Evolutionary conservation across 2,797 vertebrate species (phyloP).

Genomic region (Falco concolor): DNA sequence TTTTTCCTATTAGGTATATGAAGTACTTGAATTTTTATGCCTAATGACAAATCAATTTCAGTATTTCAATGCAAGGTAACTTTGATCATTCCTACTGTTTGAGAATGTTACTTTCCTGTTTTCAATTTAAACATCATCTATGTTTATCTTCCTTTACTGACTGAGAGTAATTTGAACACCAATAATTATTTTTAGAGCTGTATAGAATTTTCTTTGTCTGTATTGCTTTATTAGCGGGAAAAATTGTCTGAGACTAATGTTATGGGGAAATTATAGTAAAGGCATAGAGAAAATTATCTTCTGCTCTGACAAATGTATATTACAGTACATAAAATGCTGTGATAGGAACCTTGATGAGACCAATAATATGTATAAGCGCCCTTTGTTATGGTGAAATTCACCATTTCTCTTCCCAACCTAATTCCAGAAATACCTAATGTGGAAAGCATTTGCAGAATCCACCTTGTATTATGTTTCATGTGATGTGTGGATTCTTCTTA

Average conservation of each 20-base stretch:
- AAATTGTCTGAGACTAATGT: neutral
- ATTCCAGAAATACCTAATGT: neutral
- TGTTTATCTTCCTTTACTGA: neutral
- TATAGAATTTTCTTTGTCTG: neutral
- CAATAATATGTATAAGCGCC: neutral
- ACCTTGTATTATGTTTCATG: neutral
- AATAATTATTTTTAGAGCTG: neutral
- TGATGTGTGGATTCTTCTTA: neutral
- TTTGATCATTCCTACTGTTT: conserved; percentile 4
- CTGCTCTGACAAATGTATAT: neutral
- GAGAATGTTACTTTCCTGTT: neutral
- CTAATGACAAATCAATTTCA: conserved; percentile 65
- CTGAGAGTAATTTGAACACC: neutral
- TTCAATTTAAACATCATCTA: neutral
- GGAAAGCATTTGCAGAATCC: neutral
- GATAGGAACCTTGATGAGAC: neutral
- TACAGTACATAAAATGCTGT: neutral
- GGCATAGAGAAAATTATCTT: neutral
- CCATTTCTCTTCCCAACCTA: neutral
- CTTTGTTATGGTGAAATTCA: neutral
- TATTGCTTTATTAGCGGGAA: neutral
- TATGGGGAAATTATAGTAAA: neutral
- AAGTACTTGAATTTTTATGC: conserved; percentile 29
- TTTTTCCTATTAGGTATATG: neutral
- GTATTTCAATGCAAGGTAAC: neutral